Base-by-base conservation (phyloP, 1,140 invertebrate species). In the Heliconius hermathena region DNA sequence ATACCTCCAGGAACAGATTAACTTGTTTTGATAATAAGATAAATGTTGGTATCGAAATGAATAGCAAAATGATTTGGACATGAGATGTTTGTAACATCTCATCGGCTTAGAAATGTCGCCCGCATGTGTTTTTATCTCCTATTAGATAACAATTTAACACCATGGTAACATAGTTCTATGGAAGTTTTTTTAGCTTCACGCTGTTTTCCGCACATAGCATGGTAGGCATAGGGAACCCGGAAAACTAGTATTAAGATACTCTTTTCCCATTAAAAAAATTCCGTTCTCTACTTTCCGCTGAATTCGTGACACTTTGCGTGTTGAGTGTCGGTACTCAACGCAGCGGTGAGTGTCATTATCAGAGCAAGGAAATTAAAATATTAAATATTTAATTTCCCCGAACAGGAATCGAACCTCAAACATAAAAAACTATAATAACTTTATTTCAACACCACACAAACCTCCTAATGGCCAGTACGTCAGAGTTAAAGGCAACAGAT, bases 401-500 rank as follows among this genome's bases (percentile, higher is more conserved):
- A 52, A 52, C 11, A 5, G 11, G 16, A 5, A 52, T 18, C 18
- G 49, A 13, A 18, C 6, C 18, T 20, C 18, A 54, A 20, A 54
- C 26, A 11, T 11, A 60, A 26, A 26, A 60, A 60, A 9, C 5
- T 6, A 29, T 26, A 29, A 11, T 26, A 66, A 29, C 3, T 26
- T 66, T 66, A 26, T 13, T 26, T 5, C 4, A 66, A 26, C 26
- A 66, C 22, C 11, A 26, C 60, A 66, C 60, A 66, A 66, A 92
- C 92, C 92, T 92, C 86, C 83, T 89, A 77, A 94, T 97, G 89
- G 22, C 96, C 74, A 94, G 89, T 9, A 94, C 82, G 81, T 91
- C 91, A 5, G 82, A 74, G 71, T 93, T 94, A 41, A 92, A 84
- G 9, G 93, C 93, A 8, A 91, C 85, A 20, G 91, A 93, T 79